Evolutionary conservation across 2,888 invertebrate species (phyloP), one percentile per base, ranked within the genome.

Genomic region (Phyllotreta cruciferae): DNA sequence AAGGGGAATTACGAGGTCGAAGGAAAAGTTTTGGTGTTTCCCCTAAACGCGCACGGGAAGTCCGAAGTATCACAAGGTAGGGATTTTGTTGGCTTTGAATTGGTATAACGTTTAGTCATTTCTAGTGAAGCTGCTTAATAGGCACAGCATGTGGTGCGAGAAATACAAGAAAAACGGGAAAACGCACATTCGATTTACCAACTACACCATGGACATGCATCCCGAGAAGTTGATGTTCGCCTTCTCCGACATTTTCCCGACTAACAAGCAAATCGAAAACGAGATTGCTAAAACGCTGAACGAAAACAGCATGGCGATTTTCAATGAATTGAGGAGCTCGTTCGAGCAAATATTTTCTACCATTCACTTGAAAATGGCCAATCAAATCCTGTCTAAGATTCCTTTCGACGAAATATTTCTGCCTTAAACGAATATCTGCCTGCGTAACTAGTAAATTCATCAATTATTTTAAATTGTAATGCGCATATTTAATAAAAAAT

Each of bases 1-100:
- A 80, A 87, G 4, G 89, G 87, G 0, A 87, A 90, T 73, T 91
- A 90, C 75, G 83, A 85, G 66, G 83, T 90, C 82, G 83, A 85
- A 50, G 90, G 90, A 9, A 83, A 87, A 45, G 83, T 90, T 58
- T 76, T 90, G 6, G 77, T 90, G 13, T 79, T 90, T 58, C 89
- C 90, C 0, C 86, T 90, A 9, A 86, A 85, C 52, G 89, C 90
- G 1, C 84, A 85, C 69, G 90, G 90, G 1, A 80, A 84, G 64
- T 87, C 88, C 0, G 89, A 89, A 66, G 83, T 90, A 6, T 88
- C 88, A 0, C 82, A 89, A 81, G 74, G 88, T 88, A 75, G 79
- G 78, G 50, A 45, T 42, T 42, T 24, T 24, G 24, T 24, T 24
- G 1, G 2, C 24, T 10, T 11, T 3, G n/a, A 7, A 44, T 4